These are phyloP conservation scores for Drosophila eugracilis DNA, from an alignment of 1,140 invertebrate species.

Conservation along the genomic window DNA sequence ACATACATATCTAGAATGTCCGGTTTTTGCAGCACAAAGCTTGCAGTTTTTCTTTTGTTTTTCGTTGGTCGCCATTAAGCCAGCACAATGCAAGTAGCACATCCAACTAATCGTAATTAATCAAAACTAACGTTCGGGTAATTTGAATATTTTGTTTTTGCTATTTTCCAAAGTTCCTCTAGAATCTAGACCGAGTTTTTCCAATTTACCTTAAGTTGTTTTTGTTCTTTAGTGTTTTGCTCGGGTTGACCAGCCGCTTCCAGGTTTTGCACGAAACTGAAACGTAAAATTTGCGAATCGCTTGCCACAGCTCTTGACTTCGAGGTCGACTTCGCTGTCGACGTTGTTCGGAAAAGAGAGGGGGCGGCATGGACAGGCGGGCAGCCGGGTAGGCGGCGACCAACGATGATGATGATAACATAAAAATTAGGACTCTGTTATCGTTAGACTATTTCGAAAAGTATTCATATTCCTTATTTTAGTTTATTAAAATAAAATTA, in stretches of 20 bases:
- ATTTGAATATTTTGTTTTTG: conserved; percentile 23
- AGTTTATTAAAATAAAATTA: no score
- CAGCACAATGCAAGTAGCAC: conserved; percentile 52
- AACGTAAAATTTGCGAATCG: conserved; percentile 73
- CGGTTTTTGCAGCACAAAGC: conserved; percentile 61
- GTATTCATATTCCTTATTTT: no score
- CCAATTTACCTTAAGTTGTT: conserved; percentile 31
- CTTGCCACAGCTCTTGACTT: conserved; percentile 49
- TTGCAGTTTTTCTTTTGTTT: conserved; percentile 30
- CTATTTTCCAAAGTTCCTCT: neutral
- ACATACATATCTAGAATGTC: conserved; percentile 83
- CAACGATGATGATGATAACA: conserved; percentile 16
- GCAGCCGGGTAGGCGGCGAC: conserved; percentile 1
- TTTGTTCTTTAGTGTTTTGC: conserved; percentile 31
- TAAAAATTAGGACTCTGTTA: no score
- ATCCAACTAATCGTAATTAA: conserved; percentile 32
- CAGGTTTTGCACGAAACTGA: conserved; percentile 82
- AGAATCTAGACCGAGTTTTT: conserved; percentile 43
- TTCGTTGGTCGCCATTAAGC: conserved; percentile 8
- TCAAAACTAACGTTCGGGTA: conserved; percentile 39
- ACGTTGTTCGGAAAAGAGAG: conserved; percentile 15
- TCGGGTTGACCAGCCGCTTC: conserved; percentile 68
- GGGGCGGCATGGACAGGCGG: neutral
- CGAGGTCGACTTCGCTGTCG: conserved; percentile 15
- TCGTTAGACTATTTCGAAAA: no score